A percentile compares a stretch with the other conserved stretches of the same genome.
Evolutionary conservation across 2,888 invertebrate genomes (phyloP).

Genomic region (Lordiphosa fenestrarum): DNA sequence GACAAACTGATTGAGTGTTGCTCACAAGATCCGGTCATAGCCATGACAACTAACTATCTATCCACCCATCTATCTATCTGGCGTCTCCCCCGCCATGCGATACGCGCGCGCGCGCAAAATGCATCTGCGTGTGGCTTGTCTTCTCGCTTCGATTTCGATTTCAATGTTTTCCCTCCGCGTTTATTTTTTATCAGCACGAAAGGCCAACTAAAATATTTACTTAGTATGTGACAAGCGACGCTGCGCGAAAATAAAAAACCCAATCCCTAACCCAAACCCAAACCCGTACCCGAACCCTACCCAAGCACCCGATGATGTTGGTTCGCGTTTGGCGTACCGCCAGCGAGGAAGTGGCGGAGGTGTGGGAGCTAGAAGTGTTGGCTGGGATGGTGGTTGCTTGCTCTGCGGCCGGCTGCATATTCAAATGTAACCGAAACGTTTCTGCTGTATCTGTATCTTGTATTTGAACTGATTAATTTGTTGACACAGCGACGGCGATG

Average conservation of each 20-base stretch:
- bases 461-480: slow-evolving; percentile 70
- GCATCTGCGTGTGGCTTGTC: slow-evolving; percentile 54
- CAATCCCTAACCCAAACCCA: slow-evolving; percentile 18
- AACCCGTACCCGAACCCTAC: slow-evolving; percentile 13
- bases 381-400: slow-evolving; percentile 9
- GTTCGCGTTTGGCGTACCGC: slow-evolving; percentile 9
- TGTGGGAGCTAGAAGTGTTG: slow-evolving; percentile 20
- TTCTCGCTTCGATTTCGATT: slow-evolving; percentile 37
- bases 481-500: slow-evolving; percentile 56
- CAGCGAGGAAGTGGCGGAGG: slow-evolving; percentile 23
- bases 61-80: slow-evolving; percentile 29
- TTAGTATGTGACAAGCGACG: slow-evolving; percentile 25
- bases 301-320: slow-evolving; percentile 12
- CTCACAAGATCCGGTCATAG: slow-evolving; percentile 35
- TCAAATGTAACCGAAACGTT: slow-evolving; percentile 53
- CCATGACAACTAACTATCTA: slow-evolving; percentile 58
- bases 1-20: slow-evolving; percentile 49
- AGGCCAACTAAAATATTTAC: slow-evolving; percentile 57
- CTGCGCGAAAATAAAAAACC: slow-evolving; percentile 16
- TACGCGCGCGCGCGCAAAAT: slow-evolving; percentile 55
- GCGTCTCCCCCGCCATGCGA: slow-evolving; percentile 8
- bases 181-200: slow-evolving; percentile 33
- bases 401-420: slow-evolving; percentile 40
- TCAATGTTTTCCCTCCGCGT: slow-evolving; percentile 18
- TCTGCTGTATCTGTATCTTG: slow-evolving; percentile 39